Percentiles rank a stretch among this genome's conserved stretches.
Conservation (phyloP, 2,113 vertebrate genomes). For the Boulengeromyrus knoepffleri region DNA sequence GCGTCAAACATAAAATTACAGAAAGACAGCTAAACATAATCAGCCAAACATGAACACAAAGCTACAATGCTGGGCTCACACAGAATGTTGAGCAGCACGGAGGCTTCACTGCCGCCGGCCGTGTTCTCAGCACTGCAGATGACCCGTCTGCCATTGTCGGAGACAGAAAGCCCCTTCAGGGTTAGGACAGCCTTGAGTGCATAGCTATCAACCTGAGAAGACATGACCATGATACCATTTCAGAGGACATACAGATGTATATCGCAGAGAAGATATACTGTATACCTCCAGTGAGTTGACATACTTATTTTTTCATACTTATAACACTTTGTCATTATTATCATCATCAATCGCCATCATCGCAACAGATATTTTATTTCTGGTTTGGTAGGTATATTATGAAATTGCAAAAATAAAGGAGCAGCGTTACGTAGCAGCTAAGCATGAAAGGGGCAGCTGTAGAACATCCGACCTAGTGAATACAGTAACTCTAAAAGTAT, state of each 20-base stretch:
- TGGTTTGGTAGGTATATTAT: neutral
- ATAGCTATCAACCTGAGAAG: conserved; percentile 61
- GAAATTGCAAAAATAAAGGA: neutral
- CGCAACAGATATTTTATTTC: neutral
- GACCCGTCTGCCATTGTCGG: conserved; percentile 80
- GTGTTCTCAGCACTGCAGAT: conserved; percentile 87
- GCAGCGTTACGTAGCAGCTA: neutral
- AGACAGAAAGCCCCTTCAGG: conserved; percentile 77
- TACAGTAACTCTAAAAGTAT: neutral
- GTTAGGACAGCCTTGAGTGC: conserved; percentile 68
- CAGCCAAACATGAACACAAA: neutral
- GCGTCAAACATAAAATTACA: neutral
- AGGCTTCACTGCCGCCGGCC: conserved; percentile 81
- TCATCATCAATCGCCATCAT: neutral
- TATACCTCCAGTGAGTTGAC: neutral
- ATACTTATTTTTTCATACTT: neutral
- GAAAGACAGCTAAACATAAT: neutral
- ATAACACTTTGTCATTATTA: neutral
- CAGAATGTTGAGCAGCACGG: conserved; percentile 81
- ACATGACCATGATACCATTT: neutral
- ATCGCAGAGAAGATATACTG: neutral
- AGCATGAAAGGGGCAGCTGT: neutral
- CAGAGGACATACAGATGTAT: neutral
- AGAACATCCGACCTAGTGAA: neutral
- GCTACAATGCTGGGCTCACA: conserved; percentile 69